Evolutionary conservation across 1,140 invertebrate species (phyloP), one percentile per base, ranked within the genome.

Genomic region (Druon quercuslanigerum): DNA sequence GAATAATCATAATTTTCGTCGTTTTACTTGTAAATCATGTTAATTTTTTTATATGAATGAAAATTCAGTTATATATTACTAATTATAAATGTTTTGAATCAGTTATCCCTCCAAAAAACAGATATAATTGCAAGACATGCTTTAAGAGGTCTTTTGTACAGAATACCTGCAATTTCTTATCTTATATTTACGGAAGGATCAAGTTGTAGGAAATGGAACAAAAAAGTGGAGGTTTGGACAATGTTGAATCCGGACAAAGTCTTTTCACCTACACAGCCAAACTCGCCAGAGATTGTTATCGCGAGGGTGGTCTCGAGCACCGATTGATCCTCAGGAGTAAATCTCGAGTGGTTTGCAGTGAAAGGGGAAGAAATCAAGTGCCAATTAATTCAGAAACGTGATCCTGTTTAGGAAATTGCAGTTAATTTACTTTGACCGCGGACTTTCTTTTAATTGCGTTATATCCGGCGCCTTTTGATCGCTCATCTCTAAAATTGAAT

Each of bases 381-480:
- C 77, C 83, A 84, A 85, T 85, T 85, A 85, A 83, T 79, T 80
- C 78, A 78, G 54, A 74, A 72, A 20, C 13, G 33, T 33, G 60
- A 66, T 66, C 14, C 60, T 40, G 60, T 66, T 66, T 40, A 66
- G 60, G 25, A 66, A 66, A 40, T 66, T 66, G 60, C 60, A 46
- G 33, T 66, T 66, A 66, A 66, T 66, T 66, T 14, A 66, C 60
- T 66, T 33, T 66, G 60, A 66, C 60, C n/a, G 60, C 40, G 25
- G 60, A 66, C 25, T 66, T 33, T 60, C 40, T 66, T 25, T 66
- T 40, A 66, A 66, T 40, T 66, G 60, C 60, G n/a, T 20, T 40
- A 46, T 9, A 66, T 66, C 60, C 60, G 14, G 57, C 57, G 40
- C 2, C 60, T 66, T 66, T 66, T 66, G 33, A 66, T 40, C 20